A percentile compares a stretch with the other conserved stretches of the same genome.
phyloP scores from a whole-genome alignment of 2,113 vertebrate species.

The Typhlomys cinereus region DNA sequence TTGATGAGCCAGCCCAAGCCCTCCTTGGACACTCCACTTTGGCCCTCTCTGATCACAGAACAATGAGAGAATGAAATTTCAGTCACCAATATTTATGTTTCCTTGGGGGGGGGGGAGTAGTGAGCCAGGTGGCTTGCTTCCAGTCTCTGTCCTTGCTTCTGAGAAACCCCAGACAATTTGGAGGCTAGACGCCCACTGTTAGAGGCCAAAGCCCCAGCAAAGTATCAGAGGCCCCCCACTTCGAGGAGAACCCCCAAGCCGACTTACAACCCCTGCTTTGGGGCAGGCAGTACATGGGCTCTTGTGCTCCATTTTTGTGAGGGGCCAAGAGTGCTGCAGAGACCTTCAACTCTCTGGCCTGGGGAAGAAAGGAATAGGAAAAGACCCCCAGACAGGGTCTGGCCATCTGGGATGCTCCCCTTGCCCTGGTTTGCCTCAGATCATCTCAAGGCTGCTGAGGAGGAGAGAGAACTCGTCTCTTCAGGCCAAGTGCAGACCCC shows the following conservation, averaged over 20 bases:
- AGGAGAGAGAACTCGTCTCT: conserved; percentile 51
- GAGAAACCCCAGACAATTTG: conserved; percentile 34
- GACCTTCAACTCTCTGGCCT: conserved; percentile 19
- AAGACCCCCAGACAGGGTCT: conserved; percentile 28
- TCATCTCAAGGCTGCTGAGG: conserved; percentile 50
- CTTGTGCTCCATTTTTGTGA: conserved; percentile 32
- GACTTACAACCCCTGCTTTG: not conserved
- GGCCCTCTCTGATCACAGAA: conserved; percentile 12
- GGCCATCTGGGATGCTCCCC: conserved; percentile 39
- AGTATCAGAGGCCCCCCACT: not conserved
- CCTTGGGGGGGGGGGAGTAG: not conserved
- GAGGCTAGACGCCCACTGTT: not conserved
- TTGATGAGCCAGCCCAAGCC: conserved; percentile 18
- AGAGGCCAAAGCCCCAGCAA: conserved; percentile 38
- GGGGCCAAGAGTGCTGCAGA: conserved; percentile 23
- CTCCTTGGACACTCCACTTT: conserved; percentile 43
- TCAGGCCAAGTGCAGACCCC: conserved; percentile 20
- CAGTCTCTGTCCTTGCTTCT: conserved; percentile 22
- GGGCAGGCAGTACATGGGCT: conserved; percentile 4
- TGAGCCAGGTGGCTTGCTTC: conserved; percentile 40
- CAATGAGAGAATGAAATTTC: conserved; percentile 34
- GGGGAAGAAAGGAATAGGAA: conserved; percentile 32
- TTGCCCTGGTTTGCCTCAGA: conserved; percentile 66
- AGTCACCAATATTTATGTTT: not conserved
- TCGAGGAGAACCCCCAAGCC: conserved; percentile 27